Base-by-base conservation (phyloP, 2,797 vertebrate species). In the Enteromius viviparus region DNA sequence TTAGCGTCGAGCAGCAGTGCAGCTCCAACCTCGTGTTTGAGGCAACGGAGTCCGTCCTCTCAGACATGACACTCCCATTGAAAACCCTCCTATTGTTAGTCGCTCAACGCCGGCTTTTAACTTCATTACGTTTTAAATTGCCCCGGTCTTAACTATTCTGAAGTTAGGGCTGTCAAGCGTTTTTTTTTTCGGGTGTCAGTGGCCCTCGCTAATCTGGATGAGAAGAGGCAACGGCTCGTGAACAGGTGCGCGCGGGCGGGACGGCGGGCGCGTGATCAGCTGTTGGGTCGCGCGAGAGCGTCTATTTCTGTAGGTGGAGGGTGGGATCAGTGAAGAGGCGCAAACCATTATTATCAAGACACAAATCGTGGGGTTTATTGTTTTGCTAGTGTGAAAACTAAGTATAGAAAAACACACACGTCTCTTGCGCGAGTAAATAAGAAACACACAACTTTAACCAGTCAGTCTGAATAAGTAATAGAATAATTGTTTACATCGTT, bases 231-330 rank as follows among this genome's bases (percentile, higher is more conserved):
- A 66, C 29, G 66, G 42, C 10, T 62, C 21, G 15, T 83, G 85
- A 91, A 94, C 94, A 95, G 94, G 94, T 95, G 95, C 90, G 40
- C 62, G 0, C 69, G 45, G 64, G 69, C 69, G 55, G 58, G 70
- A 62, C 37, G 1, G 70, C 82, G 49, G 69, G 86, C 80, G 86
- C 87, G 87, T 88, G 85, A 85, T 87, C 94, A 94, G 94, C 91
- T 94, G 94, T 92, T 89, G 83, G 86, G 80, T 37, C 86, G 87
- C 86, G 75, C 76, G 53, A 86, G 65, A 53, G 70, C 68, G 87
- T 92, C 94, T 95, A 95, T 95, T 95, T 95, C 93, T 86, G 94
- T 94, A 89, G 85, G 85, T 86, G 76, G 87, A 84, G 74, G 84
- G 68, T 77, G 85, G 82, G 66, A 55, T 84, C 74, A 78, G 74